phyloP scores from a whole-genome alignment of 2,797 vertebrate genomes.

The Loriculus beryllinus region DNA sequence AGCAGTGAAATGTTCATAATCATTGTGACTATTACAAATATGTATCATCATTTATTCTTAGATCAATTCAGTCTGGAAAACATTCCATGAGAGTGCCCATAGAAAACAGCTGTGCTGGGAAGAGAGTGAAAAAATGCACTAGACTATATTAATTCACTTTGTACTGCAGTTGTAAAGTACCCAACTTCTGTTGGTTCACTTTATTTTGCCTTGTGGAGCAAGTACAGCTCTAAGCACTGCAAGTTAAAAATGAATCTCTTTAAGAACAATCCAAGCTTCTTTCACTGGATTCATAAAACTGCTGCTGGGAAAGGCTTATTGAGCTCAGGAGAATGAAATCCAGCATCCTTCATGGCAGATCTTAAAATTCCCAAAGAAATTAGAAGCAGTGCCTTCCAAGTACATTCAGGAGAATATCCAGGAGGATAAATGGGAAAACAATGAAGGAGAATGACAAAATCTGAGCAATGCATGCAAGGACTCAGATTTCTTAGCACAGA shows the following conservation, averaged over 20 bases:
- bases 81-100: background rate
- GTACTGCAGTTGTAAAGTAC: background rate
- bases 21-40: background rate
- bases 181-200: background rate
- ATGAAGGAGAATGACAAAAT: background rate
- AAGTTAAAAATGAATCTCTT: background rate
- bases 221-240: background rate
- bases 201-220: background rate
- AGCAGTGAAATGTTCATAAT: background rate
- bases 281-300: background rate
- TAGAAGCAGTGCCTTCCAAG: background rate
- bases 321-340: background rate
- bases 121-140: background rate
- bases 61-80: background rate
- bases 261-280: background rate
- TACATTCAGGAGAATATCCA: background rate
- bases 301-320: fast-evolving
- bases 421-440: background rate
- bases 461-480: background rate
- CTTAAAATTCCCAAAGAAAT: background rate
- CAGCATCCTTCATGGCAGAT: background rate
- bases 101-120: background rate
- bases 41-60: background rate
- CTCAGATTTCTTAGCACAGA: background rate
- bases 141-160: background rate